Evolutionary conservation across 2,888 invertebrate genomes (phyloP).

Genomic region (Oligia latruncula): DNA sequence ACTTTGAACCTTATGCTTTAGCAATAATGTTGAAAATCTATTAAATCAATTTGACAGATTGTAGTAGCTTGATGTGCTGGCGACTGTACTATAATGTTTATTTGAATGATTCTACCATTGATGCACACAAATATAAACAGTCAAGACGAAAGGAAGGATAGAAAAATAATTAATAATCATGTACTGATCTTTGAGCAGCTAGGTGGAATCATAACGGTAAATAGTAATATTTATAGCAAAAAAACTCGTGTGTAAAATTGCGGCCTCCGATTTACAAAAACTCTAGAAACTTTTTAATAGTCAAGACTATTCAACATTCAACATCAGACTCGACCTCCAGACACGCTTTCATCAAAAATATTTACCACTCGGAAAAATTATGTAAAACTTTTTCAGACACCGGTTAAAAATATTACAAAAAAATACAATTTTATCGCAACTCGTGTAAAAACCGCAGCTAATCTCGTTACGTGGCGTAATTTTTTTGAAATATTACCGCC

Average conservation of each 20-base stretch:
- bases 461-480: slow-evolving; percentile 78
- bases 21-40: too few relatives aligned
- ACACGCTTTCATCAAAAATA: slow-evolving; percentile 11
- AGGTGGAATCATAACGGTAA: background rate
- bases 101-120: rapidly evolving
- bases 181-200: background rate
- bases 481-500: slow-evolving; percentile 77
- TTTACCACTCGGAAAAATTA: slow-evolving; percentile 18
- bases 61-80: too few relatives aligned
- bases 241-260: background rate
- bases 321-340: background rate
- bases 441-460: slow-evolving; percentile 71
- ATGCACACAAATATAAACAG: background rate
- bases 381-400: slow-evolving; percentile 20
- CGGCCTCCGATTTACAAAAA: too few relatives aligned
- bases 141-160: too few relatives aligned
- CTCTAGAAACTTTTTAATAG: background rate
- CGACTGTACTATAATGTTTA: too few relatives aligned
- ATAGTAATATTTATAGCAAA: background rate
- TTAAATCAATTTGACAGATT: too few relatives aligned
- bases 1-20: too few relatives aligned
- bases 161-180: background rate
- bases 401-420: slow-evolving; percentile 44
- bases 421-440: slow-evolving; percentile 63
- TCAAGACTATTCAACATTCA: background rate